Evolutionary conservation across 1,140 invertebrate genomes (phyloP).

Genomic region (Oncopeltus fasciatus): DNA sequence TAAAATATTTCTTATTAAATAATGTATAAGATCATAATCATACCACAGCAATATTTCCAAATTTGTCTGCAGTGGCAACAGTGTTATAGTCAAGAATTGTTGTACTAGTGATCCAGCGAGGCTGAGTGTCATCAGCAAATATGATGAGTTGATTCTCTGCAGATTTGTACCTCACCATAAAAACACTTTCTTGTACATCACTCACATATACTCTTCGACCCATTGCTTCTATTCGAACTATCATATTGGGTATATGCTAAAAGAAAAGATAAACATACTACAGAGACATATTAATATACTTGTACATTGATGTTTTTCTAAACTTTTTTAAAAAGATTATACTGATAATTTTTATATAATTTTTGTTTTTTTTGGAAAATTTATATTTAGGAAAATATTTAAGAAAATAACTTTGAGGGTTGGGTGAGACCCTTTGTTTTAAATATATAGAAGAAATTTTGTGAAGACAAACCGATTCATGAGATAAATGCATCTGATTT

Average conservation of each 20-base stretch:
- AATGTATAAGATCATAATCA: slow-evolving; percentile 27
- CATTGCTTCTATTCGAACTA: slow-evolving; percentile 83
- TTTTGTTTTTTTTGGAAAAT: neutral
- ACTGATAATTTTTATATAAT: neutral
- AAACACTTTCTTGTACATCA: slow-evolving; percentile 95
- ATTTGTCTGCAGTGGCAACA: slow-evolving; percentile 91
- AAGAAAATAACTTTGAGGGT: too few relatives aligned
- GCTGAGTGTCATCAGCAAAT: slow-evolving; percentile 95
- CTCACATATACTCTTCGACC: slow-evolving; percentile 87
- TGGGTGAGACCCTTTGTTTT: too few relatives aligned
- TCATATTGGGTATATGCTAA: slow-evolving; percentile 85
- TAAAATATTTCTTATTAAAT: too few relatives aligned
- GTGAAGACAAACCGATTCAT: too few relatives aligned
- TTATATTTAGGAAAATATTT: too few relatives aligned
- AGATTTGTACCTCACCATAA: slow-evolving; percentile 88
- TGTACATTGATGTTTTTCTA: neutral
- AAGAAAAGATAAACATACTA: slow-evolving; percentile 25
- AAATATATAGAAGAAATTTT: too few relatives aligned
- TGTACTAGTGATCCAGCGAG: slow-evolving; percentile 86
- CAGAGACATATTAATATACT: too few relatives aligned
- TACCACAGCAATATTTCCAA: slow-evolving; percentile 91
- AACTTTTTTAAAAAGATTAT: neutral
- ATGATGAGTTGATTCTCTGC: slow-evolving; percentile 95
- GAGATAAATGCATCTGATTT: too few relatives aligned
- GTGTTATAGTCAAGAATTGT: slow-evolving; percentile 94